A percentile compares a stretch with the other conserved stretches of the same genome.
These are phyloP conservation scores for Oscheius sp. DNA, from an alignment of 2,888 invertebrate species.

Conservation along the genomic window DNA sequence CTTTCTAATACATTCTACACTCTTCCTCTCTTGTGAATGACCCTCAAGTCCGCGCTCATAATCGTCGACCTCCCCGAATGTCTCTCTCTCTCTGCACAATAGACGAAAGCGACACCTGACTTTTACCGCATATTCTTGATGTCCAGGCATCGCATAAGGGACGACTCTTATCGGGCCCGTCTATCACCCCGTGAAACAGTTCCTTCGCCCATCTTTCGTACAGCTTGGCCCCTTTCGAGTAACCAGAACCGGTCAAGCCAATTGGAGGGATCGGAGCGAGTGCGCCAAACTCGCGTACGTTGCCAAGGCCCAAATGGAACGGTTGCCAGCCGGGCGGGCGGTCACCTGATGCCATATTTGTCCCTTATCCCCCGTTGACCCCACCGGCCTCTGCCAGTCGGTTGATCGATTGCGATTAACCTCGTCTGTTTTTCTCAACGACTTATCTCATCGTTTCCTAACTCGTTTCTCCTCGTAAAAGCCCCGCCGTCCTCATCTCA, in stretches of 20 bases:
- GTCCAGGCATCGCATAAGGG: too few species aligned
- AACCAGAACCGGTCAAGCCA: neutral
- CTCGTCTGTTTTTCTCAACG: conserved; percentile 7
- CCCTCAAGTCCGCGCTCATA: neutral
- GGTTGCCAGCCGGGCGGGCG: conserved; percentile 10
- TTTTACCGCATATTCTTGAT: too few species aligned
- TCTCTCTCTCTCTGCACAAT: conserved; percentile 9
- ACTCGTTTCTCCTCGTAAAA: conserved; percentile 29
- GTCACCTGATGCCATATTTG: conserved; percentile 24
- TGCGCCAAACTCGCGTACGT: conserved; percentile 7
- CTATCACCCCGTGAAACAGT: too few species aligned
- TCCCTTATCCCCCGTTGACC: conserved; percentile 33
- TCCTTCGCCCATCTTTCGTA: neutral
- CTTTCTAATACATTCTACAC: neutral
- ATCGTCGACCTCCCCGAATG: neutral
- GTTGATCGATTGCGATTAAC: conserved; percentile 33
- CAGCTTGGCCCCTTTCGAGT: neutral
- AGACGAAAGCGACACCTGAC: conserved; percentile 11
- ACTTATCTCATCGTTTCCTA: conserved; percentile 4
- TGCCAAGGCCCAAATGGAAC: neutral
- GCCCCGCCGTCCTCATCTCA: neutral
- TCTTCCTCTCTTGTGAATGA: neutral
- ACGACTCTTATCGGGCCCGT: too few species aligned
- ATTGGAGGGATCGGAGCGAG: neutral
- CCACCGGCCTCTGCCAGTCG: conserved; percentile 19